Base-by-base conservation (phyloP, 2,113 vertebrate genomes). In the Colistium nudipinnis region DNA sequence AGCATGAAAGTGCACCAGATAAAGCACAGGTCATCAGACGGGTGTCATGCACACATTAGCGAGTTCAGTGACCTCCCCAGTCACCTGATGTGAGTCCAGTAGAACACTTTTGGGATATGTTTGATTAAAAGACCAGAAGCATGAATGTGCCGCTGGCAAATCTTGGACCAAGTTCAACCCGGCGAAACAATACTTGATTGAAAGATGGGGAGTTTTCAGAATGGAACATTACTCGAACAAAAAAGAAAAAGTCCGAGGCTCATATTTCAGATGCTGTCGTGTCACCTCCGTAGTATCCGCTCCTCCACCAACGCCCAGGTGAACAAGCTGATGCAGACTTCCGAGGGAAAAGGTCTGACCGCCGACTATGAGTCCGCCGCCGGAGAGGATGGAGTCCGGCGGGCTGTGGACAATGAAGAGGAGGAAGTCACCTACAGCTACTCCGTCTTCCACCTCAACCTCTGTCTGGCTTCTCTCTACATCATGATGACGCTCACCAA, bases 401-500 rank as follows among this genome's bases (percentile, higher is more conserved):
- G 78, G 0, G 94, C 94, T 4, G 93, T 95, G 0, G 96, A 98
- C 93, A 96, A 98, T 0, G 96, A 98, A 61, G 94, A 94, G 80
- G 94, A 96, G 0, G 83, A 76, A 0, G 97, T 98, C 52, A 88
- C 92, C 88, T 98, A 98, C 91, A 95, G 75, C 89, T 98, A 98
- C 88, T 94, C 90, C 78, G 98, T 98, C 92, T 98, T 98, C 91
- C 97, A 98, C 89, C 89, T 96, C 81, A 94, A 93, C 88, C 94
- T 98, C 30, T 52, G 92, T 6, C 89, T 98, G 0, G 96, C 96
- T 14, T 94, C 96, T 0, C 94, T 98, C 62, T 95, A 98, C 89
- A 93, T 97, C 86, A 98, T 98, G 97, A 98, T 98, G 97, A 98
- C 95, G 0, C 95, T 98, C 71, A 98, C 96, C 77, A 97, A 96